phyloP scores from a whole-genome alignment of 2,797 vertebrate genomes.

The Hemibagrus guttatus region DNA sequence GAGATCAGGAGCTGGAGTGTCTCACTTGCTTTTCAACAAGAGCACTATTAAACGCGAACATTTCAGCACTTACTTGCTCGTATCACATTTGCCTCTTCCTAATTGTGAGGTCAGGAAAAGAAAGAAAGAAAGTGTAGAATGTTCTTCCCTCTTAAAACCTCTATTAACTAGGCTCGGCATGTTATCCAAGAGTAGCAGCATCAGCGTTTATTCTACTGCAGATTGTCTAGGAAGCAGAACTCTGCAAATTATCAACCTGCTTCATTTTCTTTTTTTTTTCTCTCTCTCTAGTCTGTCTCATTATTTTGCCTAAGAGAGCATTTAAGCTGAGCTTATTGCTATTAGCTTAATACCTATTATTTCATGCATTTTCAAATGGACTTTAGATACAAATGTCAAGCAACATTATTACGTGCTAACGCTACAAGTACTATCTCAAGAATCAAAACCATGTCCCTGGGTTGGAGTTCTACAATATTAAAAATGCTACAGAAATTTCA shows the following conservation, averaged over 20 bases:
- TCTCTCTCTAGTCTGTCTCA: conserved; percentile 5
- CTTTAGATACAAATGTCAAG: conserved; percentile 59
- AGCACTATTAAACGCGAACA: neutral
- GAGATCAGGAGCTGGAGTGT: conserved; percentile 10
- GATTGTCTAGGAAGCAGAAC: conserved; percentile 12
- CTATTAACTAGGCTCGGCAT: neutral
- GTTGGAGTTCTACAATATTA: neutral
- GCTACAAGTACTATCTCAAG: neutral
- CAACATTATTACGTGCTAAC: conserved; percentile 16
- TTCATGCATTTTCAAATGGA: conserved; percentile 64
- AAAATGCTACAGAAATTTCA: neutral
- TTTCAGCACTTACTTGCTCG: neutral
- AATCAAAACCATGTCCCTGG: neutral
- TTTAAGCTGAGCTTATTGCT: conserved; percentile 55
- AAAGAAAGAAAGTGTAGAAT: neutral
- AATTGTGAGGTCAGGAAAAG: neutral
- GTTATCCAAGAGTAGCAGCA: neutral
- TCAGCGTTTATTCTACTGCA: neutral
- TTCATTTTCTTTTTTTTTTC: conserved; percentile 25
- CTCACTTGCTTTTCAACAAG: neutral
- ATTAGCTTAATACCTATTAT: conserved; percentile 59
- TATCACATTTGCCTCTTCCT: neutral
- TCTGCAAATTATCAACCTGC: conserved; percentile 49
- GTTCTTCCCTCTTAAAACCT: neutral
- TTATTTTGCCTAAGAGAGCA: conserved; percentile 46